These are phyloP conservation scores for Scaptomyza cyrtandrae DNA, from an alignment of 2,888 invertebrate species.

Conservation along the genomic window DNA sequence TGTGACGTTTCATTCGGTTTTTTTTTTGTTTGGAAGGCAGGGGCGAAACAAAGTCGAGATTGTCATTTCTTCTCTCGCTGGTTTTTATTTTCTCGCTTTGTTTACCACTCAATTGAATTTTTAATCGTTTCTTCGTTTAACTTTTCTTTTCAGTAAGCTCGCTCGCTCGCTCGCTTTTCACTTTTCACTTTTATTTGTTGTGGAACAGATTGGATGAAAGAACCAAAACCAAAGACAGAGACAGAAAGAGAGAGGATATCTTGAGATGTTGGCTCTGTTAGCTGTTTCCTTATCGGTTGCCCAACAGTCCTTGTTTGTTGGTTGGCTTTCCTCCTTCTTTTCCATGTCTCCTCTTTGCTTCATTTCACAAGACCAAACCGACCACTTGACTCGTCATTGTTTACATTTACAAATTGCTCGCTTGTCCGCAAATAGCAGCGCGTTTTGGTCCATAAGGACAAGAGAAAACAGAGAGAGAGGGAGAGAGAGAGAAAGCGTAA, in stretches of 20 bases:
- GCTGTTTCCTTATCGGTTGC: slow-evolving; percentile 62
- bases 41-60: background rate
- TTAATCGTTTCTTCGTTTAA: slow-evolving; percentile 78
- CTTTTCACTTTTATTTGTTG: slow-evolving; percentile 36
- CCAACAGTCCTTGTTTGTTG: slow-evolving; percentile 54
- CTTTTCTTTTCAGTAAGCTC: slow-evolving; percentile 54
- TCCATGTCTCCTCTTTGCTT: slow-evolving; percentile 15
- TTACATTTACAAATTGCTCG: slow-evolving; percentile 80
- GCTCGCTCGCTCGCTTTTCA: slow-evolving; percentile 48
- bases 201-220: slow-evolving; percentile 9
- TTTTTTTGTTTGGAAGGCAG: background rate
- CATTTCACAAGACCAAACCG: slow-evolving; percentile 14
- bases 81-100: slow-evolving; percentile 37
- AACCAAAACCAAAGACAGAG: background rate
- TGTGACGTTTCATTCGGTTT: slow-evolving; percentile 28
- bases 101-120: slow-evolving; percentile 79
- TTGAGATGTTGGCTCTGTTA: slow-evolving; percentile 37
- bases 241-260: slow-evolving; percentile 33
- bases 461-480: background rate
- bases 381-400: slow-evolving; percentile 77
- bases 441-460: slow-evolving; percentile 35
- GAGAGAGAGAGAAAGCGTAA: background rate
- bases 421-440: slow-evolving; percentile 79
- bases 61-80: background rate
- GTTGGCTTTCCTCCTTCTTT: slow-evolving; percentile 23